Percentiles rank a stretch among this genome's conserved stretches.
Conservation (phyloP, 2,888 invertebrate species). For the Osedax frankpressi region DNA sequence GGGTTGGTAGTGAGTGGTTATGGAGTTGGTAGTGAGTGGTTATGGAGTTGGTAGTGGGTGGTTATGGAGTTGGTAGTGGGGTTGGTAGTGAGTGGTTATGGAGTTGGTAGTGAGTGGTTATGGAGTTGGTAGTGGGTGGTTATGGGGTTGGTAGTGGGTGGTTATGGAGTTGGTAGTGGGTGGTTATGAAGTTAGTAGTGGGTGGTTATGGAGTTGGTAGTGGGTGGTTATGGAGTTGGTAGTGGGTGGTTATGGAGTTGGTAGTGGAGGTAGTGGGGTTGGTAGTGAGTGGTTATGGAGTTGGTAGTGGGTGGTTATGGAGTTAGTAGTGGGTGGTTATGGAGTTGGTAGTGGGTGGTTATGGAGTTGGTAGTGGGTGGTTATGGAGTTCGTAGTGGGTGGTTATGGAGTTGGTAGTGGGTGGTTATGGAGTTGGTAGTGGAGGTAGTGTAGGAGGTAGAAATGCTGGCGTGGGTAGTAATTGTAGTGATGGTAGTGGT, state of each 20-base stretch:
- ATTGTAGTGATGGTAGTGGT: not conserved
- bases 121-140: too few species aligned
- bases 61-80: too few species aligned
- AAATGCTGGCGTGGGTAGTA: not conserved
- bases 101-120: too few species aligned
- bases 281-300: not conserved
- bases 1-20: too few species aligned
- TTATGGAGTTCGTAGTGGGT: not conserved
- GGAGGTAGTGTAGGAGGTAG: not conserved
- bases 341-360: not conserved
- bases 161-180: too few species aligned
- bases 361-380: not conserved
- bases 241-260: too few species aligned
- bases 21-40: too few species aligned
- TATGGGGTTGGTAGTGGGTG: too few species aligned
- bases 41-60: too few species aligned
- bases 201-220: too few species aligned
- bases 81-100: too few species aligned
- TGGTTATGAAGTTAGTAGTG: too few species aligned
- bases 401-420: not conserved
- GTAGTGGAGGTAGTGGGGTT: not conserved
- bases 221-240: not conserved
- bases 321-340: not conserved
- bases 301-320: not conserved
- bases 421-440: not conserved